phyloP scores from a whole-genome alignment of 53 echinoderm and acorn worm genomes.

The Temnopleurus reevesii region DNA sequence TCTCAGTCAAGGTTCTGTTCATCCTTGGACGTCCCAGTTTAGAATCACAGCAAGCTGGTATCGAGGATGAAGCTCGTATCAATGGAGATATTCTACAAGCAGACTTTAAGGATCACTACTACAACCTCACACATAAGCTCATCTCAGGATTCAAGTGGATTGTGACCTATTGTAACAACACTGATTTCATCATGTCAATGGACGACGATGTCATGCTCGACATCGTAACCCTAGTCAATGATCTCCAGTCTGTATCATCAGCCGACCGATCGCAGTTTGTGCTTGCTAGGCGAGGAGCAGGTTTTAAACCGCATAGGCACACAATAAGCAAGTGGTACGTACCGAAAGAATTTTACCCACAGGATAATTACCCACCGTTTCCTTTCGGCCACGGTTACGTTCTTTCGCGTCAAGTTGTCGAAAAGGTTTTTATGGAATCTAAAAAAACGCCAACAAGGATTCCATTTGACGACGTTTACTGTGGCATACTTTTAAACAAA shows the following conservation, averaged over 20 bases:
- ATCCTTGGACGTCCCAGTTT: neutral
- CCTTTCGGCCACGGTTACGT: neutral
- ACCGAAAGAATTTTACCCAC: neutral
- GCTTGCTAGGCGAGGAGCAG: neutral
- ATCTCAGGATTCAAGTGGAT: neutral
- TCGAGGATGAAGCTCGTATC: neutral
- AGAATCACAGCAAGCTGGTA: neutral
- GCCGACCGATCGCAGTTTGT: neutral
- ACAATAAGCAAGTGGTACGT: neutral
- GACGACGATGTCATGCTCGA: conserved; percentile 14
- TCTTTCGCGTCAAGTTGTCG: neutral
- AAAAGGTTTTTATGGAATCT: neutral
- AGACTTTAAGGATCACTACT: neutral
- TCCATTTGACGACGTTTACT: conserved; percentile 9
- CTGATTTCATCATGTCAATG: neutral
- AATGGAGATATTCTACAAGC: neutral
- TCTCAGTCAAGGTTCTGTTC: neutral
- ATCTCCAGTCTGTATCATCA: neutral
- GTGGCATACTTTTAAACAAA: neutral
- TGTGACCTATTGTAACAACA: neutral
- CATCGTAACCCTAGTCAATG: conserved; percentile 6
- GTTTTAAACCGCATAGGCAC: neutral
- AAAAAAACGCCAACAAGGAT: neutral
- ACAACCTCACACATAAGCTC: neutral
- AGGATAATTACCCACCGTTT: neutral